Conservation (phyloP, 2,888 invertebrate genomes). For the Ennomos quercinarius region DNA sequence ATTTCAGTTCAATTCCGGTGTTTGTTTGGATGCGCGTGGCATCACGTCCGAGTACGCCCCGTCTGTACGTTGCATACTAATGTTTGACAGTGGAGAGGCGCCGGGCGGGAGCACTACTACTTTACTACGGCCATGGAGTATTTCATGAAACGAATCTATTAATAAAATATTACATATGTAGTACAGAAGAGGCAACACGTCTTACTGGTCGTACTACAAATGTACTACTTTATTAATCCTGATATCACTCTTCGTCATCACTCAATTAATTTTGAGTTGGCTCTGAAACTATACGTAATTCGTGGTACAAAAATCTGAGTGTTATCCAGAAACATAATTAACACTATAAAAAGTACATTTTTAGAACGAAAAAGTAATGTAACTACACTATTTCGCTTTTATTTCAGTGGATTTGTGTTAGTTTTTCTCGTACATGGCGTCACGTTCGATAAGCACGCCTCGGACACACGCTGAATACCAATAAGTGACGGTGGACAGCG, state of each 20-base stretch:
- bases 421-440: slow-evolving; percentile 26
- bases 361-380: neutral
- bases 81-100: slow-evolving; percentile 56
- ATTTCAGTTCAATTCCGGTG: slow-evolving; percentile 52
- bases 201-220: too few species aligned
- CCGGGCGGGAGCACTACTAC: slow-evolving; percentile 15
- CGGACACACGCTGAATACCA: slow-evolving; percentile 62
- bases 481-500: slow-evolving; percentile 47
- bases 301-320: too few species aligned
- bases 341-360: too few species aligned
- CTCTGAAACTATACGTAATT: too few species aligned
- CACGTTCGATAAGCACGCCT: slow-evolving; percentile 14
- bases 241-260: too few species aligned
- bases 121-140: neutral
- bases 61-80: slow-evolving; percentile 66
- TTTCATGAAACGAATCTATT: too few species aligned
- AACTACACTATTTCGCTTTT: neutral
- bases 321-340: too few species aligned
- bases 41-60: slow-evolving; percentile 70
- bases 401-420: slow-evolving; percentile 2
- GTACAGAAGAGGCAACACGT: too few species aligned
- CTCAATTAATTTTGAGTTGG: too few species aligned
- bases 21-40: slow-evolving; percentile 71
- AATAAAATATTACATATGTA: too few species aligned
- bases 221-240: too few species aligned